Base-by-base conservation (phyloP, 2,113 vertebrate genomes). In the Sceloporus undulatus region DNA sequence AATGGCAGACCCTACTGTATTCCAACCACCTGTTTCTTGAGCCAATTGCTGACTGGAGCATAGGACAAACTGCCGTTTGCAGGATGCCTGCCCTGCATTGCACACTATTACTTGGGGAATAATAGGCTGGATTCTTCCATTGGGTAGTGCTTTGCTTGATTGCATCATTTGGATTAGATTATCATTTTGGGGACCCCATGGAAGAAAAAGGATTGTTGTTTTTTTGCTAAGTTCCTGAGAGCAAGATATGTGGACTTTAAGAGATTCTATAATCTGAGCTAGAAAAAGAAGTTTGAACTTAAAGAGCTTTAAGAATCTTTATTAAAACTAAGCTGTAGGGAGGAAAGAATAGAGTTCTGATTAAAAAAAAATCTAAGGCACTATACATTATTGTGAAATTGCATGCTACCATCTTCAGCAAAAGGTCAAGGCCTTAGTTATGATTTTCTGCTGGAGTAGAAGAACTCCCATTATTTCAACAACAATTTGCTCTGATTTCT, bases 401-500 rank as follows among this genome's bases (percentile, higher is more conserved):
- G 65, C 0, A n/a, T 70, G 14, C 29, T 56, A 73, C 18, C 27
- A 56, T 56, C 40, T n/a, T 11, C 8, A 73, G 66, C 71, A 85
- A 75, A 75, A 79, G 75, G 19, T 78, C n/a, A 21, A 7, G 3
- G 11, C 66, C 66, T 29, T 42, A 84, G 11, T 23, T 78, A 42
- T 18, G 29, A 74, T 52, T 62, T 74, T 52, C 76, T 80, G 29
- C 40, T 62, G 13, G 11, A 71, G 19, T 48, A 75, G 80, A 85
- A 42, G 38, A n/a, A 68, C 29, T 40, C 7, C 29, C 18, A 56
- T 89, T 85, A 76, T 66, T 68, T 54, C n/a, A 34, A 7, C 52
- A 52, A 9, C 23, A 62, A 77, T 76, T 83, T 83, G 13, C 73
- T 78, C 48, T 82, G 71, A 82, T 19, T 82, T 66, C 29, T 78